A percentile compares a stretch with the other conserved stretches of the same genome.
Conservation (phyloP, 2,113 vertebrate genomes). For the Siniperca chuatsi region DNA sequence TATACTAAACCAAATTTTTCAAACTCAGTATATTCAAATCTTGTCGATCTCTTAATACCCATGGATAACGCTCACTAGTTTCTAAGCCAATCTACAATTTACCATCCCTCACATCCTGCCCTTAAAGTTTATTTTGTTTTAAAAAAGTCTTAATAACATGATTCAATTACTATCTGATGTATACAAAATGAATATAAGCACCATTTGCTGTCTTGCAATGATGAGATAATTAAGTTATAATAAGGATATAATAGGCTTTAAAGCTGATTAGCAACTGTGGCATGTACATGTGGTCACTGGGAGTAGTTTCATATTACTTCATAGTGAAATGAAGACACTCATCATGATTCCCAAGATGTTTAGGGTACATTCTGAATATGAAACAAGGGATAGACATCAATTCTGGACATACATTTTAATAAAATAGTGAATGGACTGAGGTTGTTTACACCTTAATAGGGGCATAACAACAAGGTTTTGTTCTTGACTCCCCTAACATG, state of each 20-base stretch:
- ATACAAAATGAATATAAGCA: not conserved
- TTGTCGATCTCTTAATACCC: no score
- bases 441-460: no score
- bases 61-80: no score
- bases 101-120: no score
- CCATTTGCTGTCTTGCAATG: not conserved
- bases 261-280: not conserved
- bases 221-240: not conserved
- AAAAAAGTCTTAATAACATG: not conserved
- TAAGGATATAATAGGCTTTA: not conserved
- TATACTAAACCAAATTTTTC: no score
- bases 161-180: not conserved
- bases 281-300: not conserved
- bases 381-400: no score
- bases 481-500: no score
- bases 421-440: no score
- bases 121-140: not conserved
- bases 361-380: no score
- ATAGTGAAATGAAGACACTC: not conserved
- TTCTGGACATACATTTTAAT: no score
- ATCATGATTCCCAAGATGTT: not conserved
- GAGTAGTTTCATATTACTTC: not conserved
- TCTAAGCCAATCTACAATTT: no score
- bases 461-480: not conserved
- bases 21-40: no score